A percentile compares a stretch with the other conserved stretches of the same genome.
Evolutionary conservation across 2,113 vertebrate genomes (phyloP).

Genomic region (Tiliqua scincoides): DNA sequence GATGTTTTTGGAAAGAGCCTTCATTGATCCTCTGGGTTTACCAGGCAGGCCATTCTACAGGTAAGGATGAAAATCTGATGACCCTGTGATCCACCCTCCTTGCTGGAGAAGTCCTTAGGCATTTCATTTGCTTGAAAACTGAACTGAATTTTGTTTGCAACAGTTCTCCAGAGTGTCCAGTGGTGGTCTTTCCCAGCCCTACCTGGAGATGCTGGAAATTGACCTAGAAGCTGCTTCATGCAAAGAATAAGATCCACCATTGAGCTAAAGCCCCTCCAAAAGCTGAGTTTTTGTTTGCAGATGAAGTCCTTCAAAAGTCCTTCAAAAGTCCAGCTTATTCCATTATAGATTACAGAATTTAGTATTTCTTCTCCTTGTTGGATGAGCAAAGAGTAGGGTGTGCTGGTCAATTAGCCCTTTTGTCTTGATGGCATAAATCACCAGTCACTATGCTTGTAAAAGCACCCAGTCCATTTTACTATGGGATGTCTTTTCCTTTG

Average conservation of each 20-base stretch:
- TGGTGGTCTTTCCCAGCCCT: too few relatives aligned
- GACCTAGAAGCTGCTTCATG: too few relatives aligned
- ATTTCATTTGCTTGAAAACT: background rate
- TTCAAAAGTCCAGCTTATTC: too few relatives aligned
- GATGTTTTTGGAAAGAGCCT: slow-evolving; percentile 94
- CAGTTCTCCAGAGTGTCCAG: too few relatives aligned
- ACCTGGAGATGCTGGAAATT: too few relatives aligned
- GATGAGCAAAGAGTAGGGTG: background rate
- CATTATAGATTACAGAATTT: background rate
- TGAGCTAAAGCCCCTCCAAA: too few relatives aligned
- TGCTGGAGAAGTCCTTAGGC: background rate
- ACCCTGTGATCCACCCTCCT: background rate
- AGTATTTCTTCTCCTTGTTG: background rate
- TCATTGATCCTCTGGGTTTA: slow-evolving; percentile 92
- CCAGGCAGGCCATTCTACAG: slow-evolving; percentile 93
- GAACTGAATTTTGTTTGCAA: too few relatives aligned
- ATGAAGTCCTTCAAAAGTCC: too few relatives aligned
- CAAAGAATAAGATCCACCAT: too few relatives aligned
- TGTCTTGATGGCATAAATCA: background rate
- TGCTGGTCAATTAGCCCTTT: background rate
- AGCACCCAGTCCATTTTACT: too few relatives aligned
- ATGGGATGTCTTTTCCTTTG: too few relatives aligned
- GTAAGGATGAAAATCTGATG: slow-evolving; percentile 68
- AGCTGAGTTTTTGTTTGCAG: too few relatives aligned
- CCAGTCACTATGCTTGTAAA: background rate